Base-by-base conservation (phyloP, 2,113 vertebrate genomes). In the Argyrosomus japonicus region DNA sequence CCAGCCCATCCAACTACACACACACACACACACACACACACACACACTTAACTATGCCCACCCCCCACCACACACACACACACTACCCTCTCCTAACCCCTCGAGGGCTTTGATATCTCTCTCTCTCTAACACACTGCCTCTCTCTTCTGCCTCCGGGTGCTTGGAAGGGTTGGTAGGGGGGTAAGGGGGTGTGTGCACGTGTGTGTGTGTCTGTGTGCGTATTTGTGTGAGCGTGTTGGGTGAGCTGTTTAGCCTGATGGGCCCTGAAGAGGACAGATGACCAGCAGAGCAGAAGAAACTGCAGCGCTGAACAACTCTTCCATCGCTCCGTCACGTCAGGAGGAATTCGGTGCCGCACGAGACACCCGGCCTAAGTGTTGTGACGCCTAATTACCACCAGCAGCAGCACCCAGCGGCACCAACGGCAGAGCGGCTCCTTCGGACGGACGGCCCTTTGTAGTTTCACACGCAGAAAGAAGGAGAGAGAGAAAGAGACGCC, bases 331-430 rank as follows among this genome's bases (percentile, higher is more conserved):
- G 85, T 92, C 91, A 92, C 77, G 91, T 93, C 94, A 93, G 91
- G 90, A 90, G 84, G 81, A 88, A 93, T 94, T 79, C 85, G 50
- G 83, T n/a, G 72, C 68, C 14, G 83, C 36, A 64, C 63, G 9
- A 89, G 86, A 90, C 91, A 85, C 88, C 81, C 87, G 77, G 87
- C 81, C 87, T 92, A 93, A 94, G 93, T 93, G 92, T 93, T 93
- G 89, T 93, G 91, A 94, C 91, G 91, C 93, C 91, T 94, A 94
- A 94, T 94, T 94, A 94, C 93, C 93, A 93, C 84, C 90, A 92
- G 87, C 92, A 92, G 79, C 92, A 92, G 79, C 75, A 79, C 72
- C 88, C 90, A 14, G 80, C 83, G 74, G 86, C 91, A 90, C 89
- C 90, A 75, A 50, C 54, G 61, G 90, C 83, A 77, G 81, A 87